Conservation (phyloP, 2,888 invertebrate species). For the Drosophila koepferae region DNA sequence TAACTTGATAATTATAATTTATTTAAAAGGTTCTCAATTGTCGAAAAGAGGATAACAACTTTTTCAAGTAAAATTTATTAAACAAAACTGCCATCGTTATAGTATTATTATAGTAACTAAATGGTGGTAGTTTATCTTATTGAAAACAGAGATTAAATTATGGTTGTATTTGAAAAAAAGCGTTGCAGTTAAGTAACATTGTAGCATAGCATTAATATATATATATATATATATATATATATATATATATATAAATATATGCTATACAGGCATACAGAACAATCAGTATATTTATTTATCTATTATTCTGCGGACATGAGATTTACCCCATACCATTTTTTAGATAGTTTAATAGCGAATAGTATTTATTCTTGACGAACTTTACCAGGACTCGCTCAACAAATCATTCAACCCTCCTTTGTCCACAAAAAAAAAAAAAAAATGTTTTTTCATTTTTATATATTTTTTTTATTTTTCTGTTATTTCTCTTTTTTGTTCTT, state of each 20-base stretch:
- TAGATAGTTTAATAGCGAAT: not conserved
- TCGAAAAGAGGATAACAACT: too few species aligned
- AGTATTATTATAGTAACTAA: too few species aligned
- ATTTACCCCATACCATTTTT: not conserved
- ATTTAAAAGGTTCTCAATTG: too few species aligned
- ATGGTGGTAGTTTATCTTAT: too few species aligned
- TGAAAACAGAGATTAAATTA: too few species aligned
- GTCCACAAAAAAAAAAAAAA: not conserved
- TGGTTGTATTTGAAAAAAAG: too few species aligned
- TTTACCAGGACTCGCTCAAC: not conserved
- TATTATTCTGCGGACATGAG: not conserved
- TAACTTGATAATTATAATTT: not conserved
- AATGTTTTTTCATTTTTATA: not conserved
- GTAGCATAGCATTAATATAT: too few species aligned
- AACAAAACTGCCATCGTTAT: too few species aligned
- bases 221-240: too few species aligned
- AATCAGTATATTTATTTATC: not conserved
- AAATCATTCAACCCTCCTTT: constrained; percentile 3
- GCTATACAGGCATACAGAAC: not conserved
- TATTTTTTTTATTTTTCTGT: constrained; percentile 13
- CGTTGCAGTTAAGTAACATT: too few species aligned
- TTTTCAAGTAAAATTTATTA: too few species aligned
- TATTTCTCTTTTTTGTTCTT: constrained; percentile 9
- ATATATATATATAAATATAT: not conserved
- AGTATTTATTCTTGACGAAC: not conserved